A percentile compares a stretch with the other conserved stretches of the same genome.
phyloP scores from a whole-genome alignment of 2,888 invertebrate species.

The Thymelicus acteon region DNA sequence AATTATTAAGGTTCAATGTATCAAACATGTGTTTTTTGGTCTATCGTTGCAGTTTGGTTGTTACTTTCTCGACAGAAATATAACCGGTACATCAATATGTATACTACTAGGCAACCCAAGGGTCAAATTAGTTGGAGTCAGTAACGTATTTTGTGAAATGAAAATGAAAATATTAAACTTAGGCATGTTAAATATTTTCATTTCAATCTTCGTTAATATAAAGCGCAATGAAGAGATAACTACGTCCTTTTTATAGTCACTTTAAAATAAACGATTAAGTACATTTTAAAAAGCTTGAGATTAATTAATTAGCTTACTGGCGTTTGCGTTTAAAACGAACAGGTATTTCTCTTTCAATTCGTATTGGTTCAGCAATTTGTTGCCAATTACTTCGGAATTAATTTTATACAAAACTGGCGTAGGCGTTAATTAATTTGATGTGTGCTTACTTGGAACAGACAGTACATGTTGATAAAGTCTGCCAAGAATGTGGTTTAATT shows the following conservation, averaged over 20 bases:
- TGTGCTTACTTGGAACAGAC: conserved; percentile 9
- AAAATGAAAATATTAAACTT: too few relatives aligned
- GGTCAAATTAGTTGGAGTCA: too few relatives aligned
- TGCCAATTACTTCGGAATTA: conserved; percentile 27
- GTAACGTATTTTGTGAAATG: too few relatives aligned
- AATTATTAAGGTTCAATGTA: too few relatives aligned
- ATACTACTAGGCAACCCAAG: too few relatives aligned
- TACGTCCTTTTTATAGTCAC: not conserved
- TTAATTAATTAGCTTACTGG: conserved; percentile 31
- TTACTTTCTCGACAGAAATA: too few relatives aligned
- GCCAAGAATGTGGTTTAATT: conserved; percentile 6
- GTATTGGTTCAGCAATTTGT: conserved; percentile 28
- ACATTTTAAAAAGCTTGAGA: conserved; percentile 17
- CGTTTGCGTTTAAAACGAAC: conserved; percentile 27
- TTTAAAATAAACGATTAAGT: conserved; percentile 4
- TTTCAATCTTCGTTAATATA: not conserved
- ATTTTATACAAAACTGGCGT: conserved; percentile 24
- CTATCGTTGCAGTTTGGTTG: too few relatives aligned
- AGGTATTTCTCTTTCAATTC: conserved; percentile 23
- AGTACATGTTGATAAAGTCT: conserved; percentile 1
- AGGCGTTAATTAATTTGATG: conserved; percentile 25
- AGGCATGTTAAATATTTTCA: too few relatives aligned
- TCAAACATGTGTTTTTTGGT: too few relatives aligned
- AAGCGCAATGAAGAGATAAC: not conserved
- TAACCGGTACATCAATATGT: too few relatives aligned